Evolutionary conservation across 1,140 invertebrate genomes (phyloP), one percentile per base, ranked within the genome.

Genomic region (Pentalonia nigronervosa): DNA sequence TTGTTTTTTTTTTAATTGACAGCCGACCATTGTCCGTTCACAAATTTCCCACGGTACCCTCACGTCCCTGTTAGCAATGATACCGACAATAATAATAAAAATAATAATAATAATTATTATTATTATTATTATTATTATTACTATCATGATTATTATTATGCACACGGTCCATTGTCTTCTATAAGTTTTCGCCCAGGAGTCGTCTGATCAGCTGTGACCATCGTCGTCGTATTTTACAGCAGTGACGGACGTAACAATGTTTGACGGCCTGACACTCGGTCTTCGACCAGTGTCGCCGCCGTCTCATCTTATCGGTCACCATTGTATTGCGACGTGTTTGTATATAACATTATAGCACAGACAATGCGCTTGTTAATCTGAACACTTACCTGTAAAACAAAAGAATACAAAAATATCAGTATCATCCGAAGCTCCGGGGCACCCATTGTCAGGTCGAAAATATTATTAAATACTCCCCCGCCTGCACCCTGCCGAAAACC

Each of bases 331-430:
- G n/a, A 48, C 47, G 45, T 30, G 81, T 84, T 83, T 56, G 81
- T 86, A 45, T 86, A 76, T 76, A n/a, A 53, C 76, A 47, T 50
- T 30, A 9, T 8, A 90, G 25, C 88, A 30, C 41, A 45, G 36
- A 90, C 67, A 84, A 93, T 84, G 91, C 91, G 91, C 91, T 93
- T 93, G 91, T 93, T 93, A 93, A 93, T 93, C 91, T 30, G 48
- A 93, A 93, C 91, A 93, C 91, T 93, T 93, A 93, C 81, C 91
- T 50, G 76, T 93, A 50, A 93, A 84, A 93, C 91, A 93, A 93
- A 93, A 93, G 91, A 83, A 92, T 84, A 92, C 76, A 86, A 36
- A 90, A 93, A 93, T 86, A 81, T 53, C 67, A 93, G 81, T 93
- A 93, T 93, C 91, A 93, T 93, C 91, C 91, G 91, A 83, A 53